Evolutionary conservation across 2,113 vertebrate genomes (phyloP).

Genomic region (Dascyllus trimaculatus): DNA sequence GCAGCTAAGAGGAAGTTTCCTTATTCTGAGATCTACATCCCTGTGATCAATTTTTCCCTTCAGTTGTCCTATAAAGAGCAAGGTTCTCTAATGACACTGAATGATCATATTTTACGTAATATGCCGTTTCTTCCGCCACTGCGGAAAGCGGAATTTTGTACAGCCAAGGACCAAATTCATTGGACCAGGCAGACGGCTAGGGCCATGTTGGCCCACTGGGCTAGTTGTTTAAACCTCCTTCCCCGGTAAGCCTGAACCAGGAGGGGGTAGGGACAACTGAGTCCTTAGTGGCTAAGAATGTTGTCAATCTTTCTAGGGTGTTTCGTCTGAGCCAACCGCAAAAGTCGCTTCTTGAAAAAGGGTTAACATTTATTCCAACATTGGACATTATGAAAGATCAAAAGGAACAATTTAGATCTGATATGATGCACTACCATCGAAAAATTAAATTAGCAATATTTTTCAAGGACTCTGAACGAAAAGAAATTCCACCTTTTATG

Average conservation of each 20-base stretch:
- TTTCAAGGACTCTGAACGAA: neutral
- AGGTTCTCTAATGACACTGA: neutral
- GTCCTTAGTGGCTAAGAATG: too few relatives aligned
- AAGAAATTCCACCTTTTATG: too few relatives aligned
- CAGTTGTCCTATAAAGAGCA: neutral
- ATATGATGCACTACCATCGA: neutral
- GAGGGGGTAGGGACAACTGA: neutral
- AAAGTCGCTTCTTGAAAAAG: neutral
- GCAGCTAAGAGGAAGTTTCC: too few relatives aligned
- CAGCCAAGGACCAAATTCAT: neutral
- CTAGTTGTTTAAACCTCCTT: neutral
- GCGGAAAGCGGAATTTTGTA: accelerated
- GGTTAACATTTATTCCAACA: neutral
- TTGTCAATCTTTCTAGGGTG: too few relatives aligned
- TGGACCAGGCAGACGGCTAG: neutral
- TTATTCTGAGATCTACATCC: neutral
- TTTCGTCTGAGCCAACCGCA: neutral
- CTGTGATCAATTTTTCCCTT: neutral
- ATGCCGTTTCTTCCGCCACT: neutral
- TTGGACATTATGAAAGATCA: neutral
- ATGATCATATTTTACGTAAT: neutral
- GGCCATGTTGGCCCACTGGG: neutral
- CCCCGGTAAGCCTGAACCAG: neutral
- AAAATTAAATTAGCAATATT: neutral
- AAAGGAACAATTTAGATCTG: neutral